Evolutionary conservation across 2,888 invertebrate genomes (phyloP).

Genomic region (Leucania comma): DNA sequence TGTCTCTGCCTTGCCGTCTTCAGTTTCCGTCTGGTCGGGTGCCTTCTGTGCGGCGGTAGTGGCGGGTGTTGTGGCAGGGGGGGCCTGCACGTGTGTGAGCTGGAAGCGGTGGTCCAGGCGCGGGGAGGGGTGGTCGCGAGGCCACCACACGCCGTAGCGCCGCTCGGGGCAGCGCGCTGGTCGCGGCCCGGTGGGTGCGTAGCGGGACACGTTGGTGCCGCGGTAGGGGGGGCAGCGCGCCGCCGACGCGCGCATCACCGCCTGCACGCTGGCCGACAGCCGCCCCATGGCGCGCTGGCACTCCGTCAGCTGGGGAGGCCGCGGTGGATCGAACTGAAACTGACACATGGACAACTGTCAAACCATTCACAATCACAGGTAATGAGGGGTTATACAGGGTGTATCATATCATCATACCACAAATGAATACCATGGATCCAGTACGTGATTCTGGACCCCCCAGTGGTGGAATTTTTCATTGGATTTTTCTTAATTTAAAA

Average conservation of each 20-base stretch:
- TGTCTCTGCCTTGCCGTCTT: slow-evolving; percentile 61
- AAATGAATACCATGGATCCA: too few relatives aligned
- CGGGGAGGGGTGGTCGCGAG: slow-evolving; percentile 79
- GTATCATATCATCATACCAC: too few relatives aligned
- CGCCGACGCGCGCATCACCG: slow-evolving; percentile 81
- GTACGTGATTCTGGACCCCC: too few relatives aligned
- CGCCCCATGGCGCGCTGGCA: slow-evolving; percentile 83
- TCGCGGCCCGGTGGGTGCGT: slow-evolving; percentile 83
- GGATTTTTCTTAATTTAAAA: too few relatives aligned
- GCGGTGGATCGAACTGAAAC: slow-evolving; percentile 86
- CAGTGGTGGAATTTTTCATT: too few relatives aligned
- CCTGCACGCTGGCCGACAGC: slow-evolving; percentile 83
- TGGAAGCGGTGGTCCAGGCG: slow-evolving; percentile 76
- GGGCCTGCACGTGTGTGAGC: slow-evolving; percentile 67
- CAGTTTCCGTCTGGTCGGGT: slow-evolving; percentile 61
- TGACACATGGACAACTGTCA: slow-evolving; percentile 52
- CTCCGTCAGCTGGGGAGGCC: slow-evolving; percentile 79
- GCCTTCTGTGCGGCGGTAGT: slow-evolving; percentile 53
- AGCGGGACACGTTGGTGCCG: slow-evolving; percentile 84
- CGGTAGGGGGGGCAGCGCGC: slow-evolving; percentile 83
- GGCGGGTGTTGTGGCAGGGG: slow-evolving; percentile 15
- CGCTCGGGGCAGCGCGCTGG: slow-evolving; percentile 80
- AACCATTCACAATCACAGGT: not conserved
- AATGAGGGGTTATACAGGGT: too few relatives aligned
- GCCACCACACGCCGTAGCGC: slow-evolving; percentile 84